These are phyloP conservation scores for Leucoraja erinaceus DNA, from an alignment of 2,113 vertebrate species.

Conservation along the genomic window DNA sequence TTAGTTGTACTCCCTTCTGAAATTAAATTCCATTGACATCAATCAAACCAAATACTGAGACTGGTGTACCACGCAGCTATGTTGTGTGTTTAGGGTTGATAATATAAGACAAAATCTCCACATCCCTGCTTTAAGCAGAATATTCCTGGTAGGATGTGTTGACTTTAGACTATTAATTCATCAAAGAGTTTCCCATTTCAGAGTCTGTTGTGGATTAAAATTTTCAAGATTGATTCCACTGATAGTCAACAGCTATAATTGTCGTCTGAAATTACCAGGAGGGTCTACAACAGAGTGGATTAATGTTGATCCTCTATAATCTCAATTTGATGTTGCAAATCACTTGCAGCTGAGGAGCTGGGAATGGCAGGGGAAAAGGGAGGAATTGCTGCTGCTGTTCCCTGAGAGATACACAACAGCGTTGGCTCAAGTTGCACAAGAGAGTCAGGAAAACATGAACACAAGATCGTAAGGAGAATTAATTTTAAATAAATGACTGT, in stretches of 20 bases:
- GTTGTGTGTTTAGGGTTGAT: no score
- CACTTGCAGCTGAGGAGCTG: not conserved
- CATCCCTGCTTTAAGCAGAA: not conserved
- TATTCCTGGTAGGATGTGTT: not conserved
- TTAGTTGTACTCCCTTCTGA: no score
- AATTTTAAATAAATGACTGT: not conserved
- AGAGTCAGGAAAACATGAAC: not conserved
- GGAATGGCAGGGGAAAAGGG: not conserved
- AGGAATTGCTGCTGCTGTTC: not conserved
- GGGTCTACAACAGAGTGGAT: not conserved
- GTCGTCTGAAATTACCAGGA: not conserved
- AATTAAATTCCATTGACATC: no score
- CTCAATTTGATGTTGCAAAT: not conserved
- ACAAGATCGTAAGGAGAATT: not conserved
- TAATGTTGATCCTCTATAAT: not conserved
- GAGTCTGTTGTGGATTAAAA: not conserved
- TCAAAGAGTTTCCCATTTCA: not conserved
- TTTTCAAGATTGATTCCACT: not conserved
- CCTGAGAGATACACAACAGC: not conserved
- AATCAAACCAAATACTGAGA: no score
- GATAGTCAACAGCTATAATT: not conserved
- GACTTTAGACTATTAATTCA: not conserved
- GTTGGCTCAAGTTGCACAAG: not conserved
- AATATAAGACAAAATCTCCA: no score
- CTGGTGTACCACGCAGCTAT: no score